Conservation (phyloP, 64 coral and sea anemone genomes). For the Stylophora pistillata region DNA sequence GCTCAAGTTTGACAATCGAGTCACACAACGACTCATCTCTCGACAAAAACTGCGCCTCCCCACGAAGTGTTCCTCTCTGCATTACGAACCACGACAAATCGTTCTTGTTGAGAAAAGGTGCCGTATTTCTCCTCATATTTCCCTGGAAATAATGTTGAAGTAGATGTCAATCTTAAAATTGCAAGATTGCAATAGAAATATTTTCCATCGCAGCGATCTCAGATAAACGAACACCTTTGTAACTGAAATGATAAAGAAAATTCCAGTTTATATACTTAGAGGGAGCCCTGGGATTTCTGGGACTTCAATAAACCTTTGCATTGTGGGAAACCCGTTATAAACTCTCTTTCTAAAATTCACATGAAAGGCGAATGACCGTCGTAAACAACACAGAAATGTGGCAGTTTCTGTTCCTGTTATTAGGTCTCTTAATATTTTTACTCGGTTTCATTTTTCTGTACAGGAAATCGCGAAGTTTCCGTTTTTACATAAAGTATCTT, state of each 20-base stretch:
- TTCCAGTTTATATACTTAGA: not conserved
- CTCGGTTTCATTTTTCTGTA: constrained; percentile 34
- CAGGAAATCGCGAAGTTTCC: constrained; percentile 58
- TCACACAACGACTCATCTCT: not conserved
- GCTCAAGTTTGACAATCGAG: not conserved
- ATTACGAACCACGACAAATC: not conserved
- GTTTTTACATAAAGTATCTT: constrained; percentile 80
- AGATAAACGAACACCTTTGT: not conserved
- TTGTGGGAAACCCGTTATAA: not conserved
- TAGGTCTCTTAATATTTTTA: constrained; percentile 29
- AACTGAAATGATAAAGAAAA: not conserved
- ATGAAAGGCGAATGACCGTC: not conserved
- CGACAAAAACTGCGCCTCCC: not conserved
- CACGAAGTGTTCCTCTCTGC: not conserved
- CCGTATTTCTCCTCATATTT: not conserved
- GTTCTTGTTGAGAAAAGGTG: not conserved
- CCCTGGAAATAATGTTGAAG: not conserved
- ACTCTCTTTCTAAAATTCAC: too few species aligned
- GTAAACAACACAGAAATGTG: constrained; percentile 36
- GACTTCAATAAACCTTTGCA: constrained; percentile 35
- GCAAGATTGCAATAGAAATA: not conserved
- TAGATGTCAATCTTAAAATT: not conserved
- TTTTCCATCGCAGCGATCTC: not conserved
- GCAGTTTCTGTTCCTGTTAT: not conserved
- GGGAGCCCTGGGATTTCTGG: constrained; percentile 5